Conservation (phyloP, 2,888 invertebrate species). For the Drosophila parthenogenetica region DNA sequence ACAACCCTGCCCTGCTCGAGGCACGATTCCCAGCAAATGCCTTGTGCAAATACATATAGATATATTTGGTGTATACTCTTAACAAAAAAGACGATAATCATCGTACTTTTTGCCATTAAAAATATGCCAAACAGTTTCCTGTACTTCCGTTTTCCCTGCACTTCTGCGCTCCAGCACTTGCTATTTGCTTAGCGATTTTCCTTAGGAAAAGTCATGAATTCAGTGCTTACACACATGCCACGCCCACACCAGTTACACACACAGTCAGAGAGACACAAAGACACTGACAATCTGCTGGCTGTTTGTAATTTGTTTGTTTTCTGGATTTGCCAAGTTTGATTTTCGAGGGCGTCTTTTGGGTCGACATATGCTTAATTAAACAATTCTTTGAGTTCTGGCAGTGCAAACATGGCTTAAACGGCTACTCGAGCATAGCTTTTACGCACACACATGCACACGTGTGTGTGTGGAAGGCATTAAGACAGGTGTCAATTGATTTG, state of each 20-base stretch:
- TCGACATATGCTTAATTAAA: slow-evolving; percentile 64
- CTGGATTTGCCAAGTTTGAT: slow-evolving; percentile 68
- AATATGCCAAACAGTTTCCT: slow-evolving; percentile 40
- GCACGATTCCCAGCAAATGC: slow-evolving; percentile 38
- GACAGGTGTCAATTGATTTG: slow-evolving; percentile 19
- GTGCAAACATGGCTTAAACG: slow-evolving; percentile 53
- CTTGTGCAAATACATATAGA: slow-evolving; percentile 50
- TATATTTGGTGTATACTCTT: background rate
- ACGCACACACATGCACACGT: slow-evolving; percentile 12
- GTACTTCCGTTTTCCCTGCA: background rate
- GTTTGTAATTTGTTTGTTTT: slow-evolving; percentile 76
- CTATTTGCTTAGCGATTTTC: slow-evolving; percentile 60
- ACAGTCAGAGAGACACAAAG: background rate
- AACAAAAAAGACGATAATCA: slow-evolving; percentile 37
- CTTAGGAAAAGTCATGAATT: slow-evolving; percentile 46
- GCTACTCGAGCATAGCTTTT: slow-evolving; percentile 38
- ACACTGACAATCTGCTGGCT: slow-evolving; percentile 61
- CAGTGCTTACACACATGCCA: slow-evolving; percentile 34
- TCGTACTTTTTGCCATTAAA: slow-evolving; percentile 53
- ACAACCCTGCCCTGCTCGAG: slow-evolving; percentile 10
- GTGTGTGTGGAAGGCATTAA: slow-evolving; percentile 17
- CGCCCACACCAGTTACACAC: slow-evolving; percentile 33
- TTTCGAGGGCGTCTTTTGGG: slow-evolving; percentile 54
- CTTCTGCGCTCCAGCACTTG: slow-evolving; percentile 7
- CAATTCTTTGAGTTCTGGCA: slow-evolving; percentile 49